phyloP scores from a whole-genome alignment of 1,140 invertebrate genomes.

The Meloidogyne chitwoodi region DNA sequence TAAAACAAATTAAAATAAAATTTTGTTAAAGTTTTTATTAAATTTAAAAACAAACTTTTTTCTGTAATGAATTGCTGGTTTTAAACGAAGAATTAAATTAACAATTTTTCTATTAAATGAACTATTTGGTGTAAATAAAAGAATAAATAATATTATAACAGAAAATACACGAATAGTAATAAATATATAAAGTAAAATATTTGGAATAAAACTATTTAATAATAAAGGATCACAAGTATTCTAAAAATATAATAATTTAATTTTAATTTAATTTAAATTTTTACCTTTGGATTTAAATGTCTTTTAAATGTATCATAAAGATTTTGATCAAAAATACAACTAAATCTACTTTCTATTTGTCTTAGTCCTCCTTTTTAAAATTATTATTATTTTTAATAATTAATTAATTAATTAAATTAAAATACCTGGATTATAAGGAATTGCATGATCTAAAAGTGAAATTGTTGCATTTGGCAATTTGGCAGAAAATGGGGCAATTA shows the following conservation, averaged over 20 bases:
- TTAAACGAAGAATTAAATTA: constrained; percentile 28
- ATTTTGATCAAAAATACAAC: constrained; percentile 56
- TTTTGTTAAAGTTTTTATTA: too few species aligned
- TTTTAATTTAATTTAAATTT: not conserved
- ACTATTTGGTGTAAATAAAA: constrained; percentile 30
- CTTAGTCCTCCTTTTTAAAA: constrained; percentile 14
- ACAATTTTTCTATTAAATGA: constrained; percentile 37
- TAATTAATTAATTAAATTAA: not conserved
- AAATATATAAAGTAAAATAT: constrained; percentile 32
- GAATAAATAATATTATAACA: constrained; percentile 31
- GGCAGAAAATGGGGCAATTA: constrained; percentile 35
- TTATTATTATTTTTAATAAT: constrained; percentile 31
- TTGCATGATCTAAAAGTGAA: constrained; percentile 50
- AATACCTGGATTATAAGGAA: constrained; percentile 42
- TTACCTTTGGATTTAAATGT: constrained; percentile 48
- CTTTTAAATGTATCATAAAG: constrained; percentile 49
- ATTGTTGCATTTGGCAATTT: constrained; percentile 46
- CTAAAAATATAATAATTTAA: constrained; percentile 14
- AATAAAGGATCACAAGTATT: constrained; percentile 54
- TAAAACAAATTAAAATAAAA: too few species aligned
- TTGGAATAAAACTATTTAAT: constrained; percentile 39
- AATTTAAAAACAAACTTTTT: constrained; percentile 29
- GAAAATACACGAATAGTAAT: constrained; percentile 40
- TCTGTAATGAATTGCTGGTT: constrained; percentile 29
- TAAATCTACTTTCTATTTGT: constrained; percentile 55